phyloP scores from a whole-genome alignment of 1,140 invertebrate species.

The Chrysomallon squamiferum region DNA sequence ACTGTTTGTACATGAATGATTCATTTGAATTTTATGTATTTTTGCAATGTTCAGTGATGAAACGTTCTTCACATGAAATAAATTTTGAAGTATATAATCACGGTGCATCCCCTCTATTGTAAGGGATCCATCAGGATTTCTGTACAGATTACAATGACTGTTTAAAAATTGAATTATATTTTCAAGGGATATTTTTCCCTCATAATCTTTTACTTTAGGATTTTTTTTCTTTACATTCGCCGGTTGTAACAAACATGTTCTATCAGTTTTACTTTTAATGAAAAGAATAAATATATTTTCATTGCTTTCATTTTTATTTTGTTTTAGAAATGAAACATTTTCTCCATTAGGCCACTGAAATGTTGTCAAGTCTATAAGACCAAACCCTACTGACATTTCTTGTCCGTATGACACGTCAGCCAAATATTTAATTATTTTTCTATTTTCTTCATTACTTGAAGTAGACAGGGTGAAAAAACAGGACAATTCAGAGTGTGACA shows the following conservation, averaged over 20 bases:
- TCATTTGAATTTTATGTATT: not conserved
- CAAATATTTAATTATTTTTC: not conserved
- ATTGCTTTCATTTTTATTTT: not conserved
- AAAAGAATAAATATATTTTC: conserved; percentile 32
- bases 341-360: conserved; percentile 36
- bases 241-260: conserved; percentile 39
- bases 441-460: no score
- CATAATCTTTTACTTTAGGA: conserved; percentile 20
- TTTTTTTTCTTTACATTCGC: not conserved
- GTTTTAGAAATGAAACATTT: conserved; percentile 3
- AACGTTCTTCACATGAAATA: conserved; percentile 36
- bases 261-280: conserved; percentile 24
- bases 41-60: conserved; percentile 13
- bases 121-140: conserved; percentile 27
- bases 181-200: conserved; percentile 6
- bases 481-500: no score
- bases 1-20: conserved; percentile 4
- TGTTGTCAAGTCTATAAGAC: conserved; percentile 11
- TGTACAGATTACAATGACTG: conserved; percentile 36
- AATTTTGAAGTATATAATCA: conserved; percentile 34
- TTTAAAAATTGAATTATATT: conserved; percentile 39
- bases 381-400: conserved; percentile 25
- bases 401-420: conserved; percentile 20
- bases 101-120: conserved; percentile 39
- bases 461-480: no score